Conservation (phyloP, 2,797 vertebrate species). For the Allobates femoralis region DNA sequence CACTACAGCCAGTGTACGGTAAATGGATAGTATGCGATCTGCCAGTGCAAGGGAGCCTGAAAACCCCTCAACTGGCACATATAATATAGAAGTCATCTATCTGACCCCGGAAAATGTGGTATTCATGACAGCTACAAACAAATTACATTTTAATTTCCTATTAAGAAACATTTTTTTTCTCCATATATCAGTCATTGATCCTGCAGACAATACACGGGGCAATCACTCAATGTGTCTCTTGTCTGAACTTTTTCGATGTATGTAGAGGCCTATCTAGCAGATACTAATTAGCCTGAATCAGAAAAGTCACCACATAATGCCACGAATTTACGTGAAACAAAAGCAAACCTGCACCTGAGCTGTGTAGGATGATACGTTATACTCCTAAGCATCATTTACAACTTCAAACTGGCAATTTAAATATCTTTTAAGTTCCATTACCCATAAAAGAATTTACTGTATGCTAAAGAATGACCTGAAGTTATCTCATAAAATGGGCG, state of each 20-base stretch:
- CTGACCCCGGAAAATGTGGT: not conserved
- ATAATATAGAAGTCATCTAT: not conserved
- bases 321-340: not conserved
- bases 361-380: not conserved
- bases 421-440: not conserved
- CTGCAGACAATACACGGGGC: not conserved
- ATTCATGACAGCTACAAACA: not conserved
- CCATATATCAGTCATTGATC: not conserved
- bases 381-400: not conserved
- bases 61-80: not conserved
- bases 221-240: conserved; percentile 2
- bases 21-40: not conserved
- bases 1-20: too few relatives aligned
- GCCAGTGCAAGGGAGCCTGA: not conserved
- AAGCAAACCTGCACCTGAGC: not conserved
- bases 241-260: not conserved
- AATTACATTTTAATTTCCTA: not conserved
- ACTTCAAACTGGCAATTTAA: not conserved
- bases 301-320: not conserved
- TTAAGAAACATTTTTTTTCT: too few relatives aligned
- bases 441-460: not conserved
- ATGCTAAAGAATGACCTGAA: not conserved
- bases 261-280: not conserved
- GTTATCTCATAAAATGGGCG: not conserved
- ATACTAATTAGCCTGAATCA: not conserved